Conservation (phyloP, 2,797 vertebrate species). For the Pogonophryne albipinna region DNA sequence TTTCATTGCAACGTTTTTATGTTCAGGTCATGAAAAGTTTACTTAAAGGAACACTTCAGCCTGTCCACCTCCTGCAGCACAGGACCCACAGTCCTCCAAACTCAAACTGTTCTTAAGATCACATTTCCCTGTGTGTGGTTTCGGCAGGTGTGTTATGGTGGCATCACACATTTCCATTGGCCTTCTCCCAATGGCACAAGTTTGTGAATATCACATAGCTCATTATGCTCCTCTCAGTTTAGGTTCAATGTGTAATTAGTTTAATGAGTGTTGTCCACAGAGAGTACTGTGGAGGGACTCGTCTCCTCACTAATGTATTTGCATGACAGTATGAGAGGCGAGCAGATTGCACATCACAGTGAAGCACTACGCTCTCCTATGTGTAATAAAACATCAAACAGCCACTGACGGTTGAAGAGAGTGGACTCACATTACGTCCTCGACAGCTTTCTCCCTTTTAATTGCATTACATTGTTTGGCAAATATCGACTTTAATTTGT, state of each 20-base stretch:
- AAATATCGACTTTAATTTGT: conserved; percentile 77
- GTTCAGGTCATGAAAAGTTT: neutral
- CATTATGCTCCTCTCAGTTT: conserved; percentile 80
- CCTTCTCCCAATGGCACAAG: conserved; percentile 68
- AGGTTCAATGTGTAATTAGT: conserved; percentile 83
- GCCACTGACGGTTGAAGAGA: conserved; percentile 74
- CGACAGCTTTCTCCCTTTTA: conserved; percentile 67
- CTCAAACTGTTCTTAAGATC: conserved; percentile 32
- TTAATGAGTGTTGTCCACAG: conserved; percentile 83
- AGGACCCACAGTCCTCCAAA: conserved; percentile 26
- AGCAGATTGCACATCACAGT: conserved; percentile 84
- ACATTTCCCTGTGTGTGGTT: conserved; percentile 41
- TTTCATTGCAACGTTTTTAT: neutral
- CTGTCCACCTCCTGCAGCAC: conserved; percentile 17
- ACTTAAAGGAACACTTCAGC: conserved; percentile 1
- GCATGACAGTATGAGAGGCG: conserved; percentile 78
- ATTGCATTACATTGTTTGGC: conserved; percentile 78
- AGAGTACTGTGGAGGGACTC: conserved; percentile 74
- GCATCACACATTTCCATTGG: conserved; percentile 64
- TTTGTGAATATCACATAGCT: conserved; percentile 80
- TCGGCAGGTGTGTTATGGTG: conserved; percentile 62
- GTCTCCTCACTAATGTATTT: conserved; percentile 77
- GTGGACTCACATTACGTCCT: conserved; percentile 53
- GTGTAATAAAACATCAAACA: conserved; percentile 80
- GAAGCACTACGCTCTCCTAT: conserved; percentile 75